Evolutionary conservation across 2,797 vertebrate species (phyloP).

Genomic region (Brachyalestes nurse): DNA sequence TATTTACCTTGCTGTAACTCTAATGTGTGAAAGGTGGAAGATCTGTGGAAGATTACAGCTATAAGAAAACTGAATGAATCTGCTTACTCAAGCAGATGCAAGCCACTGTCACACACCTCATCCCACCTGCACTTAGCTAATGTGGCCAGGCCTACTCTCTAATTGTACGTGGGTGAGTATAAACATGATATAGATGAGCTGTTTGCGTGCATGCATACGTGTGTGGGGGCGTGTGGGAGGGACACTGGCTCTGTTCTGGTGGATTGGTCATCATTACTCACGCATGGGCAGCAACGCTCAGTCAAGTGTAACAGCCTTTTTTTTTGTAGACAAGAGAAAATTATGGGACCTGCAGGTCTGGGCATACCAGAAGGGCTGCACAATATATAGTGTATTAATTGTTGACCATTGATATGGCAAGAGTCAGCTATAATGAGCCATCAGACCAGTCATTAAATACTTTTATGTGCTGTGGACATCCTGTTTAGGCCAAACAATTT

Average conservation of each 20-base stretch:
- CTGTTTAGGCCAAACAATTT: no score
- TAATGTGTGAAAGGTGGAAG: no score
- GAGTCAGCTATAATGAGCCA: neutral
- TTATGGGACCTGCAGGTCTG: slow-evolving; percentile 24
- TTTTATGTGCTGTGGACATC: neutral
- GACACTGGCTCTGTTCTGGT: slow-evolving; percentile 27
- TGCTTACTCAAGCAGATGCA: slow-evolving; percentile 48
- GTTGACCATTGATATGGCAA: neutral
- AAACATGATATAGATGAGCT: slow-evolving; percentile 39
- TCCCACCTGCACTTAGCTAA: slow-evolving; percentile 32
- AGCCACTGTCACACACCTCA: slow-evolving; percentile 25
- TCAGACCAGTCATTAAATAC: neutral
- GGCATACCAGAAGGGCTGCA: slow-evolving; percentile 14
- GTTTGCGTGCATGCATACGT: slow-evolving; percentile 11
- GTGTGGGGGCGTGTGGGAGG: slow-evolving; percentile 32
- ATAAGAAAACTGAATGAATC: slow-evolving; percentile 25
- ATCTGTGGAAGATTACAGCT: slow-evolving; percentile 16
- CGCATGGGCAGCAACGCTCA: slow-evolving; percentile 17
- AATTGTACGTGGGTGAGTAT: slow-evolving; percentile 38
- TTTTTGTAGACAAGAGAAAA: slow-evolving; percentile 43
- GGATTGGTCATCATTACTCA: slow-evolving; percentile 57
- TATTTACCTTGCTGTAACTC: no score
- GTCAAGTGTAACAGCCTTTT: slow-evolving; percentile 21
- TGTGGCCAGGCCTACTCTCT: slow-evolving; percentile 35
- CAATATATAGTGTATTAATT: neutral